Percentiles rank a stretch among this genome's conserved stretches.
phyloP scores from a whole-genome alignment of 2,797 vertebrate genomes.

The Myripristis jacobus region DNA sequence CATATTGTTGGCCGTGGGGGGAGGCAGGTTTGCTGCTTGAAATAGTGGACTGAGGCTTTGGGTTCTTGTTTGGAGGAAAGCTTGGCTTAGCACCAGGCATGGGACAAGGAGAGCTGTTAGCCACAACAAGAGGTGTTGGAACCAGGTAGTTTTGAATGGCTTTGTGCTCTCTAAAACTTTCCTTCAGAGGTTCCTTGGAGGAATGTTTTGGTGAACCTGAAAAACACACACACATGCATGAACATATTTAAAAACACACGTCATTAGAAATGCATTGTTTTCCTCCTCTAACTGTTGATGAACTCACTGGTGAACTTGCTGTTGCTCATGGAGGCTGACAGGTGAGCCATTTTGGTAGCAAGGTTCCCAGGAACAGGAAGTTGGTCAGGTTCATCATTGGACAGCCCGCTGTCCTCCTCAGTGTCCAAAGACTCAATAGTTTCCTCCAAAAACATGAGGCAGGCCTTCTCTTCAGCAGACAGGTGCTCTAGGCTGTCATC shows the following conservation, averaged over 20 bases:
- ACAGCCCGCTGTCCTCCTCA: conserved; percentile 88
- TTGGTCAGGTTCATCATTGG: conserved; percentile 82
- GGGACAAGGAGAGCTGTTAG: conserved; percentile 42
- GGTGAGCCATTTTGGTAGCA: conserved; percentile 69
- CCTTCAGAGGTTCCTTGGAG: conserved; percentile 32
- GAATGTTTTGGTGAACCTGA: conserved; percentile 57
- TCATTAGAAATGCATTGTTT: conserved; percentile 1
- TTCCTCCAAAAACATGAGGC: conserved; percentile 94
- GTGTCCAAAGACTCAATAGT: conserved; percentile 92
- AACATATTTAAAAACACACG: not conserved
- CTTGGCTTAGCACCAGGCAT: conserved; percentile 29
- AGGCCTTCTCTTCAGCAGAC: conserved; percentile 93
- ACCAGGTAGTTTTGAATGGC: conserved; percentile 71
- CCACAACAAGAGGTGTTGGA: conserved; percentile 79
- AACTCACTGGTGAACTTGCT: conserved; percentile 74
- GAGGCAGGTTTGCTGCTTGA: conserved; percentile 28
- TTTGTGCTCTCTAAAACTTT: conserved; percentile 43
- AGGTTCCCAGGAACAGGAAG: conserved; percentile 64
- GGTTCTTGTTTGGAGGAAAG: conserved; percentile 13
- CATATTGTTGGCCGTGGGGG: conserved; percentile 31
- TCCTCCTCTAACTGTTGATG: conserved; percentile 13
- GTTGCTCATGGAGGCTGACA: conserved; percentile 71
- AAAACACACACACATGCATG: conserved; percentile 21
- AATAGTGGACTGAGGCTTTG: conserved; percentile 25
- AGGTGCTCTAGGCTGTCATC: conserved; percentile 90